Percentiles rank a stretch among this genome's conserved stretches.
These are phyloP conservation scores for Podarcis lilfordi DNA, from an alignment of 2,797 vertebrate species.

Conservation along the genomic window DNA sequence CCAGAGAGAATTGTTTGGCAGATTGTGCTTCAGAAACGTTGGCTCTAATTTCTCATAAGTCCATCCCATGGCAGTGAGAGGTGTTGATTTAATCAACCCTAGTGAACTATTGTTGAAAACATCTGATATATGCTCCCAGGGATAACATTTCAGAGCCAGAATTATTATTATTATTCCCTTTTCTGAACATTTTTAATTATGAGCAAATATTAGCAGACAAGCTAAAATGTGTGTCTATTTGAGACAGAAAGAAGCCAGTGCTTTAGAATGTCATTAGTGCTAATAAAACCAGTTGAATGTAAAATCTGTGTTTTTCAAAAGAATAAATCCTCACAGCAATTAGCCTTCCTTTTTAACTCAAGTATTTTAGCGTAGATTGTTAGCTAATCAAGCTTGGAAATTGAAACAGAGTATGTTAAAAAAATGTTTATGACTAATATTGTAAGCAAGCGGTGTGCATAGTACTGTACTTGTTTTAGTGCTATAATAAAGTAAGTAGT, in stretches of 20 bases:
- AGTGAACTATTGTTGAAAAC: background rate
- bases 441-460: constrained; percentile 61
- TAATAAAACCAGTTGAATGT: constrained; percentile 65
- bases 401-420: constrained; percentile 65
- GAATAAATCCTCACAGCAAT: constrained; percentile 67
- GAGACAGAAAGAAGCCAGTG: constrained; percentile 27
- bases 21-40: background rate
- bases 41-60: background rate
- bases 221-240: constrained; percentile 39
- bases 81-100: background rate
- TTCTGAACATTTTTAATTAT: constrained; percentile 47
- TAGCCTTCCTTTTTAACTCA: constrained; percentile 72
- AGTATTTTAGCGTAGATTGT: constrained; percentile 68
- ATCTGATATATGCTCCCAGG: background rate
- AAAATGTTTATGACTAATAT: constrained; percentile 73
- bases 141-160: background rate
- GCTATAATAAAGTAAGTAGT: constrained; percentile 68
- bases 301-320: constrained; percentile 62
- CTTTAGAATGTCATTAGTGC: constrained; percentile 61
- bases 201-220: constrained; percentile 46
- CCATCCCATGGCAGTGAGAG: background rate
- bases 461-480: constrained; percentile 67
- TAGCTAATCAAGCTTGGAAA: constrained; percentile 74
- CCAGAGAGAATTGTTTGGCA: background rate
- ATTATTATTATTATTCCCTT: background rate